Evolutionary conservation across 2,888 invertebrate species (phyloP), one percentile per base, ranked within the genome.

Genomic region (Hedychridium roseum): DNA sequence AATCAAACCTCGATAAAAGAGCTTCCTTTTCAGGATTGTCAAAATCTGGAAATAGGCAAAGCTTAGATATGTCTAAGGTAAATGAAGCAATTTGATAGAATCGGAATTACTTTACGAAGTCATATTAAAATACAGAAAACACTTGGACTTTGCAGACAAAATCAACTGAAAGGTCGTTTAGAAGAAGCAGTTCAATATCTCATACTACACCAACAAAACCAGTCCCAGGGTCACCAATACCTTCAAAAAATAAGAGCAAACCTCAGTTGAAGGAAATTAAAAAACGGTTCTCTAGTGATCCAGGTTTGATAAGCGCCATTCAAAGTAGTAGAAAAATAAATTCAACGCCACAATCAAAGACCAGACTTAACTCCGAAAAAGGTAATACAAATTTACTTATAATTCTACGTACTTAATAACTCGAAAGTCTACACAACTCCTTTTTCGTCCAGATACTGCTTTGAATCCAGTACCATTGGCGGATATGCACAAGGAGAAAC

Each of bases 201-300:
- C 59, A 57, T 23, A 39, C 43, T 7, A 37, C 56, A 2, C 41
- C 39, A 9, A 30, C 16, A 3, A 55, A 46, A 20, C 40, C 6
- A 15, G 7, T 38, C 12, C 17, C 48, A 14, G 48, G 21, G 20
- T 32, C 47, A 1, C 31, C 50, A 17, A 17, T 57, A 3, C 41
- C 16, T 17, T n/a, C n/a, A n/a, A 56, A 47, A 30, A 41, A 49
- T 2, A 62, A 43, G 26, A 45, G 16, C 43, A 49, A 50, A 37
- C 54, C 60, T 28, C 56, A 61, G 27, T 36, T 64, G 3, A 44
- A 49, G 3, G 43, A 61, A 7, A 46, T 53, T 7, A 64, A 58
- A 38, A 73, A 70, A 48, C 71, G 66, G 16, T 70, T 68, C 39
- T 49, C 67, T 2, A 70, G 63, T 32, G 64, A 74, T 54, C 64